A percentile compares a stretch with the other conserved stretches of the same genome.
These are phyloP conservation scores for Cebus imitator DNA, from an alignment of 2,113 vertebrate genomes.

Conservation along the genomic window DNA sequence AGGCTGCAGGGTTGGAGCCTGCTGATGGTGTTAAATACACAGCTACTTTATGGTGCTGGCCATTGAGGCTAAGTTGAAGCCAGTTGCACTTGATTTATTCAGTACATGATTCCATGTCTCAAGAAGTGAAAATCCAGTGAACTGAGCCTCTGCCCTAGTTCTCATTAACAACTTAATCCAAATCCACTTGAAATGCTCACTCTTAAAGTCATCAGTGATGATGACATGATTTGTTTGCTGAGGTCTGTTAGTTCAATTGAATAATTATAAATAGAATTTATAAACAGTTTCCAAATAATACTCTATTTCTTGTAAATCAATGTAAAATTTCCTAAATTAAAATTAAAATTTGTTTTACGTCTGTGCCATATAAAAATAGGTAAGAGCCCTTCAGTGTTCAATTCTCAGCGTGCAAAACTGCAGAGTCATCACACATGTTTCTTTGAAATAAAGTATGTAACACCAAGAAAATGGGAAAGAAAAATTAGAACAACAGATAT, in stretches of 20 bases:
- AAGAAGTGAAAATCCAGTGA: conserved; percentile 64
- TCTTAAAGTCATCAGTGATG: conserved; percentile 10
- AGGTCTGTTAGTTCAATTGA: conserved; percentile 15
- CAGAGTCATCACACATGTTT: background rate
- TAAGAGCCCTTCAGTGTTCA: background rate
- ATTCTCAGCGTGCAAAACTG: background rate
- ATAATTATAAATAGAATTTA: conserved; percentile 1
- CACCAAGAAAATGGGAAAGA: background rate
- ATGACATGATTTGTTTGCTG: background rate
- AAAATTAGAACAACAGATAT: background rate
- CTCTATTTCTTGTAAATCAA: background rate
- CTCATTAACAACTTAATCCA: conserved; percentile 50
- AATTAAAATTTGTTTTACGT: background rate
- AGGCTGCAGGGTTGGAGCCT: background rate
- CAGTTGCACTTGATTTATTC: conserved; percentile 58
- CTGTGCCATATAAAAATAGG: background rate
- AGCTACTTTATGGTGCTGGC: background rate
- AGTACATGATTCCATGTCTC: background rate
- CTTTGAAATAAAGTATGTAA: background rate
- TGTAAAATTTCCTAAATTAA: background rate
- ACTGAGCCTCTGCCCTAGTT: background rate
- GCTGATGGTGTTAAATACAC: background rate
- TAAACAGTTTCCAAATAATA: background rate
- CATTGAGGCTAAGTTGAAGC: background rate
- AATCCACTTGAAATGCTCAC: conserved; percentile 38